phyloP scores from a whole-genome alignment of 92 coral and sea anemone genomes.

The Parazoanthus swiftii region DNA sequence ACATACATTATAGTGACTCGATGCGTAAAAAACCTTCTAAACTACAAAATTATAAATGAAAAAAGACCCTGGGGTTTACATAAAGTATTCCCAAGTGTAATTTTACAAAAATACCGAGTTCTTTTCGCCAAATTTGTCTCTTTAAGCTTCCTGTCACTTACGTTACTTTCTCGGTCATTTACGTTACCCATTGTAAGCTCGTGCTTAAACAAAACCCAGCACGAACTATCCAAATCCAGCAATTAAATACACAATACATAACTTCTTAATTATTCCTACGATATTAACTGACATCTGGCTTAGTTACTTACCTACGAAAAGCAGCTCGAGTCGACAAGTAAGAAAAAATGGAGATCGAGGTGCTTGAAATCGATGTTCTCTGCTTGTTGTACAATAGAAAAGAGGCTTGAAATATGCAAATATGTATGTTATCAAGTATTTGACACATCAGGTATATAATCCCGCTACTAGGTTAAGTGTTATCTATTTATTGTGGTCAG shows the following conservation, averaged over 20 bases:
- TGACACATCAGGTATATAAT: conserved; percentile 11
- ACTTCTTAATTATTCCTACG: conserved; percentile 7
- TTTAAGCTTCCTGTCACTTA: conserved; percentile 5
- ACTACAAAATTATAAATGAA: background rate
- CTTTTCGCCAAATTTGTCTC: background rate
- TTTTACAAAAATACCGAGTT: conserved; percentile 13
- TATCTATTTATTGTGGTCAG: background rate
- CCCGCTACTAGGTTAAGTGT: background rate
- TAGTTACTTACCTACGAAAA: conserved; percentile 30
- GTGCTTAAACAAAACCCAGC: background rate
- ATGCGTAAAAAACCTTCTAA: conserved; percentile 1
- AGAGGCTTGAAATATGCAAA: conserved; percentile 27
- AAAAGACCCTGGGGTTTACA: background rate
- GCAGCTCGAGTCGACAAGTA: conserved; percentile 6
- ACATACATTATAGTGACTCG: conserved; percentile 1
- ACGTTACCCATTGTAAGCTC: conserved; percentile 2
- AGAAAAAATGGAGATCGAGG: conserved; percentile 20
- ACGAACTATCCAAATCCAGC: background rate
- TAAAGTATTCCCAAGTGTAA: background rate
- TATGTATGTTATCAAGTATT: background rate
- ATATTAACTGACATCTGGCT: conserved; percentile 13
- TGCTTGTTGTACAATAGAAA: background rate
- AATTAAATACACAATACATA: conserved; percentile 9
- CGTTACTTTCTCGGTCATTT: conserved; percentile 15
- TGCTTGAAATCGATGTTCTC: conserved; percentile 6